These are phyloP conservation scores for Labeo rohita DNA, from an alignment of 2,113 vertebrate genomes.

Conservation along the genomic window DNA sequence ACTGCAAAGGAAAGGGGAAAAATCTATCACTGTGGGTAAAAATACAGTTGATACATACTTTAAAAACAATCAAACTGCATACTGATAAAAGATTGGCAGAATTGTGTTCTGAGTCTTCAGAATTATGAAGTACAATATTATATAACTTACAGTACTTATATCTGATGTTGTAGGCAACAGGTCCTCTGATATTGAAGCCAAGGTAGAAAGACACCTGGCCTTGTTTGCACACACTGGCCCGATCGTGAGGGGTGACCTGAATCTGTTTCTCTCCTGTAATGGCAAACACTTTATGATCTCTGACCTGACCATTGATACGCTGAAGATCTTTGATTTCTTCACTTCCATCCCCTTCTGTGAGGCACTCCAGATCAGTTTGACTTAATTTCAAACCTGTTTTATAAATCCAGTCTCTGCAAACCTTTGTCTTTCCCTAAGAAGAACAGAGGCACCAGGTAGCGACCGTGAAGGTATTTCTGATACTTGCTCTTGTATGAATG, in stretches of 20 bases:
- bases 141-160: neutral
- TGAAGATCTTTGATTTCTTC: conserved; percentile 34
- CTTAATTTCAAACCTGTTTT: conserved; percentile 48
- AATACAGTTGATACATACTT: too few relatives aligned
- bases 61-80: too few relatives aligned
- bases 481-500: neutral
- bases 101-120: too few relatives aligned
- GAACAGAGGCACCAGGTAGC: conserved; percentile 63
- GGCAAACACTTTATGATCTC: neutral
- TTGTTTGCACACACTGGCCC: rapidly evolving
- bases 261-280: conserved; percentile 14
- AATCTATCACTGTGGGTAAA: too few relatives aligned
- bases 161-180: conserved; percentile 9
- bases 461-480: conserved; percentile 50
- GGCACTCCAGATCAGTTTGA: neutral
- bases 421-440: conserved; percentile 57
- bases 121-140: too few relatives aligned
- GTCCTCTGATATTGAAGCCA: conserved; percentile 61
- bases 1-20: neutral
- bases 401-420: conserved; percentile 61
- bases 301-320: neutral
- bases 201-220: conserved; percentile 47
- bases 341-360: conserved; percentile 1
- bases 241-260: neutral
- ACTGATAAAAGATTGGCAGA: too few relatives aligned